These are phyloP conservation scores for Adoxophyes honmai DNA, from an alignment of 1,140 invertebrate species.

Conservation along the genomic window DNA sequence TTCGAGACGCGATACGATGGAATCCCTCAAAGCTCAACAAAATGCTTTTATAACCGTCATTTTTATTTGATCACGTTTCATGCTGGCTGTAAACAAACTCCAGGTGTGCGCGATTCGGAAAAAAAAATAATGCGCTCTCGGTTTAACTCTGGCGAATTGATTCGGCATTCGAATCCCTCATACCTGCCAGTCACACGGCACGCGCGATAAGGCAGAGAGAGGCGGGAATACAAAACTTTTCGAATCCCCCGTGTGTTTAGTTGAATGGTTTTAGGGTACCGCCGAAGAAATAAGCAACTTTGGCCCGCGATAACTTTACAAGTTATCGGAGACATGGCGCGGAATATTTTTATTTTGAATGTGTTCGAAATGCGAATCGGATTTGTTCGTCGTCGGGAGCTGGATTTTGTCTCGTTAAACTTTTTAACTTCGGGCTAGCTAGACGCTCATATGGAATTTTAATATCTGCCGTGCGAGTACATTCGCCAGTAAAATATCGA, in stretches of 20 bases:
- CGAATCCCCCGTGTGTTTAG: conserved; percentile 10
- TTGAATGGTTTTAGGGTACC: conserved; percentile 15
- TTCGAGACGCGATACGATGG: background rate
- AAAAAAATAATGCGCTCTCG: conserved; percentile 1
- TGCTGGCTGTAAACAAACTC: conserved; percentile 5
- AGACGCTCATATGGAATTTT: no score
- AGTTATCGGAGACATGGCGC: conserved; percentile 7
- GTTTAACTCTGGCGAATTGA: background rate
- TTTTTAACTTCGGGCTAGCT: no score
- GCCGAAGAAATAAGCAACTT: conserved; percentile 13
- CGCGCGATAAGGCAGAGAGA: conserved; percentile 8
- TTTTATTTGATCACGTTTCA: background rate
- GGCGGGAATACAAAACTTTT: conserved; percentile 14
- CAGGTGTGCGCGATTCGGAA: background rate
- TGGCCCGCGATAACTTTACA: conserved; percentile 9
- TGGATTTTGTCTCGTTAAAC: no score
- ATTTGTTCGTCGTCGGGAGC: no score
- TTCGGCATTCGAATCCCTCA: conserved; percentile 6
- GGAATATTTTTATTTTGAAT: background rate
- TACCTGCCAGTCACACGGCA: conserved; percentile 13
- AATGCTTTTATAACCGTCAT: background rate
- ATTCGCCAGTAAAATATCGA: no score
- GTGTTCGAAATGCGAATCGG: no score
- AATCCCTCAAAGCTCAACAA: background rate
- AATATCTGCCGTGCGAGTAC: no score